Evolutionary conservation across 2,888 invertebrate genomes (phyloP).

Genomic region (Sturmia bella): DNA sequence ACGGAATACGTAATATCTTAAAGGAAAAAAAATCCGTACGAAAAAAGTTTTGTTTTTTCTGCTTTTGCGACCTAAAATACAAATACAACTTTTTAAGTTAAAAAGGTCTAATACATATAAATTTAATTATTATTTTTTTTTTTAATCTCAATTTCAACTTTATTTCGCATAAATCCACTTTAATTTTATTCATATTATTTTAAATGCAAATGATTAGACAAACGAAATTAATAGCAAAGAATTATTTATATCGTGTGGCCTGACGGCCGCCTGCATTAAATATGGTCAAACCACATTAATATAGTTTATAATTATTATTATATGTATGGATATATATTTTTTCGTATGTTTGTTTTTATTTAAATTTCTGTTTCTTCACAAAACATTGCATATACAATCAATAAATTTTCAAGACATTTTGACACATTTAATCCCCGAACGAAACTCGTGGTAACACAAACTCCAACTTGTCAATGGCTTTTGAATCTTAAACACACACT

Average conservation of each 20-base stretch:
- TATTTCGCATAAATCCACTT: neutral
- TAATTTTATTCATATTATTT: constrained; percentile 16
- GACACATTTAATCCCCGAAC: constrained; percentile 34
- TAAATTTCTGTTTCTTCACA: neutral
- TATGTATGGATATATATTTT: too few relatives aligned
- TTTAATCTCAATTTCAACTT: neutral
- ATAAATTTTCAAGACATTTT: constrained; percentile 46
- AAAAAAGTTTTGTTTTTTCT: too few relatives aligned
- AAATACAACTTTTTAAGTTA: too few relatives aligned
- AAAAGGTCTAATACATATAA: too few relatives aligned
- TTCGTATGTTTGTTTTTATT: neutral
- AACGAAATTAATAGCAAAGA: constrained; percentile 3
- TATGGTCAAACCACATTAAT: constrained; percentile 40
- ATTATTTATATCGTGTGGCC: constrained; percentile 6
- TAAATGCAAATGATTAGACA: constrained; percentile 26
- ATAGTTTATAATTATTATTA: constrained; percentile 32
- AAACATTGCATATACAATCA: constrained; percentile 13
- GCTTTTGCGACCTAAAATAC: too few relatives aligned
- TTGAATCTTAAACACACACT: constrained; percentile 16
- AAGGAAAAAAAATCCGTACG: too few relatives aligned
- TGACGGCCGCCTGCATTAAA: constrained; percentile 30
- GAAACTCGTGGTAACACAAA: constrained; percentile 29
- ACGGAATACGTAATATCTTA: too few relatives aligned
- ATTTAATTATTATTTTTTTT: too few relatives aligned
- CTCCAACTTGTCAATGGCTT: constrained; percentile 39